Conservation (phyloP, 1,140 invertebrate species). For the fruit fly (Drosophila melanogaster) region DNA sequence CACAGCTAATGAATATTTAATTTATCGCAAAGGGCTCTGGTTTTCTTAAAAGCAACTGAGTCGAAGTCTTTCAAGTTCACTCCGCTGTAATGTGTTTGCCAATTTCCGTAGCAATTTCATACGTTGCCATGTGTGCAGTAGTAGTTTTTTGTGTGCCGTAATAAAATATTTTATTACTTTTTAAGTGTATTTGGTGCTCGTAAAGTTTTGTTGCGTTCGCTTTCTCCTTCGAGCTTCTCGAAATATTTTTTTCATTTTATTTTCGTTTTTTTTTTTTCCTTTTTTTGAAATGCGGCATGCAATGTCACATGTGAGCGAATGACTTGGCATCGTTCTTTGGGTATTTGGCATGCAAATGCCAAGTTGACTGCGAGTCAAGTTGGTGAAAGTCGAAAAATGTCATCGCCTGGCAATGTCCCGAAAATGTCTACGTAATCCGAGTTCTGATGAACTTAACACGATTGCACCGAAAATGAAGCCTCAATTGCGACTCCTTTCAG, state of each 20-base stretch:
- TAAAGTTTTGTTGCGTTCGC: slow-evolving; percentile 64
- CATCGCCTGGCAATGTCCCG: slow-evolving; percentile 25
- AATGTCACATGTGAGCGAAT: slow-evolving; percentile 76
- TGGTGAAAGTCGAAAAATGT: slow-evolving; percentile 66
- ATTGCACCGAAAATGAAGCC: slow-evolving; percentile 17
- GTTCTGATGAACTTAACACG: slow-evolving; percentile 36
- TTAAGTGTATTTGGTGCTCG: slow-evolving; percentile 76
- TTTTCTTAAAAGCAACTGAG: slow-evolving; percentile 11
- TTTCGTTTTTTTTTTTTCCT: background rate
- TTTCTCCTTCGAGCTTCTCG: slow-evolving; percentile 8
- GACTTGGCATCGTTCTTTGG: slow-evolving; percentile 52
- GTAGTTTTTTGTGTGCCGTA: slow-evolving; percentile 45
- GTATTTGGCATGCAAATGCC: slow-evolving; percentile 76
- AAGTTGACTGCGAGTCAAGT: slow-evolving; percentile 36
- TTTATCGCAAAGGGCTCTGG: slow-evolving; percentile 12
- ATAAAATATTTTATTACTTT: slow-evolving; percentile 80
- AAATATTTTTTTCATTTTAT: background rate
- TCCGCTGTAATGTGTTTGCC: slow-evolving; percentile 47
- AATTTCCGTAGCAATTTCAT: slow-evolving; percentile 36
- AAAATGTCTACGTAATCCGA: slow-evolving; percentile 49
- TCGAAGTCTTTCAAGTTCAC: slow-evolving; percentile 5
- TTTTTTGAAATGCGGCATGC: slow-evolving; percentile 50
- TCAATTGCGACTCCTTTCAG: slow-evolving; percentile 7
- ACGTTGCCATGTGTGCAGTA: slow-evolving; percentile 30
- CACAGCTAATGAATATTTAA: slow-evolving; percentile 63